phyloP scores from a whole-genome alignment of 2,113 vertebrate species.

The Mugil cephalus region DNA sequence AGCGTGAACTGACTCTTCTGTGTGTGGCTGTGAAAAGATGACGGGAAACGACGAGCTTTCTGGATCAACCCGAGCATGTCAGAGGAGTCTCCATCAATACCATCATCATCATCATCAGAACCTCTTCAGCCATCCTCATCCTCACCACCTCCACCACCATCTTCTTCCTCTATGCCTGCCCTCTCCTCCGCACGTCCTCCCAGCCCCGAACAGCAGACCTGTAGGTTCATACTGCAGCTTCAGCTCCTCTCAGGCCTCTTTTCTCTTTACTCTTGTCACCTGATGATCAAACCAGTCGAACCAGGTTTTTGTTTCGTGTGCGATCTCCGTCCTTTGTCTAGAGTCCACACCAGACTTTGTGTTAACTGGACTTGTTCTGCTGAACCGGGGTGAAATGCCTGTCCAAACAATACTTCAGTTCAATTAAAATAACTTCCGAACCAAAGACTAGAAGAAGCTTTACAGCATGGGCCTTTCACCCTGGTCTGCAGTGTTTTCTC shows the following conservation, averaged over 20 bases:
- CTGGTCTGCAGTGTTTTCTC: slow-evolving; percentile 48
- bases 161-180: slow-evolving; percentile 71
- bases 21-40: slow-evolving; percentile 88
- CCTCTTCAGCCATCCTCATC: slow-evolving; percentile 58
- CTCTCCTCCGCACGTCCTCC: slow-evolving; percentile 85
- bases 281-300: no score
- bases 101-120: slow-evolving; percentile 70
- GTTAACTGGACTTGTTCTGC: slow-evolving; percentile 22
- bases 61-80: slow-evolving; percentile 93
- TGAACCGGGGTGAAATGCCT: slow-evolving; percentile 37
- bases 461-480: slow-evolving; percentile 23
- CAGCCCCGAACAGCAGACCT: slow-evolving; percentile 72
- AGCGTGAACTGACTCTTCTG: neutral
- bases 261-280: neutral
- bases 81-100: slow-evolving; percentile 53
- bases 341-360: no score
- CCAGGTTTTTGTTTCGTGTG: slow-evolving; percentile 7
- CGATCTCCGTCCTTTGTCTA: neutral
- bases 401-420: no score
- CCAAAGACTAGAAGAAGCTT: neutral
- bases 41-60: slow-evolving; percentile 87
- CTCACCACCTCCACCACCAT: slow-evolving; percentile 53
- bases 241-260: no score
- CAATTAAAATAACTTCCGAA: no score
- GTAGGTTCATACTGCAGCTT: slow-evolving; percentile 81